A percentile compares a stretch with the other conserved stretches of the same genome.
phyloP scores from a whole-genome alignment of 2,888 invertebrate genomes.

The Melanargia galathea region DNA sequence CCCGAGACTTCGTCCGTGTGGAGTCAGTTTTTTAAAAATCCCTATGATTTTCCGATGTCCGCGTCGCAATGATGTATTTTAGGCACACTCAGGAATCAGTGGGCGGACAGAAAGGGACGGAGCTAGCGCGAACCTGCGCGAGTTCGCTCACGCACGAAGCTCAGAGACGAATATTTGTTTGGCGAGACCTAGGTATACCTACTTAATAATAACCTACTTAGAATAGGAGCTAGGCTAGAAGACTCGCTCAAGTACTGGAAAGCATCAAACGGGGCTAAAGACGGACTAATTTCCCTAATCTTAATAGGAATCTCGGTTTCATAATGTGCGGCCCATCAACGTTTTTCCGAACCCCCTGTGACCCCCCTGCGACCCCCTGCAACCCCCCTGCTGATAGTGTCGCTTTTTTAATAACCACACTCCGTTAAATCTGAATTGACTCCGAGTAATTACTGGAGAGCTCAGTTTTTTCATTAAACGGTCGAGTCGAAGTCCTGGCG shows the following conservation, averaged over 20 bases:
- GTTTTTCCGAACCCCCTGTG: constrained; percentile 67
- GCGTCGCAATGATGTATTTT: no score
- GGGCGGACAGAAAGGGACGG: no score
- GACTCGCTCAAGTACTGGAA: constrained; percentile 34
- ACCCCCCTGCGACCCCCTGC: constrained; percentile 54
- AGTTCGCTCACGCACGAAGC: no score
- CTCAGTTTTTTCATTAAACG: constrained; percentile 14
- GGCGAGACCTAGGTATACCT: no score
- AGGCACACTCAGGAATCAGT: no score
- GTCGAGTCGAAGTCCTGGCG: not conserved
- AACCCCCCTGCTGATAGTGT: constrained; percentile 63
- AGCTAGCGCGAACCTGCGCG: no score
- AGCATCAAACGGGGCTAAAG: constrained; percentile 54
- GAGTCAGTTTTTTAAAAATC: no score
- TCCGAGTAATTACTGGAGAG: constrained; percentile 46
- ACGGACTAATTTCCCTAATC: constrained; percentile 76
- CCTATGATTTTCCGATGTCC: no score
- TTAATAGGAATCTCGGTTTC: constrained; percentile 78
- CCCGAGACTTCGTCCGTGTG: no score
- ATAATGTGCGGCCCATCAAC: constrained; percentile 79
- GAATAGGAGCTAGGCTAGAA: no score
- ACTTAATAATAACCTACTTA: no score
- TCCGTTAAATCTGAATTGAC: constrained; percentile 55
- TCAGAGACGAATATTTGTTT: no score
- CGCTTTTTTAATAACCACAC: constrained; percentile 66